These are phyloP conservation scores for Eudemis profundana DNA, from an alignment of 2,888 invertebrate genomes.

Conservation along the genomic window DNA sequence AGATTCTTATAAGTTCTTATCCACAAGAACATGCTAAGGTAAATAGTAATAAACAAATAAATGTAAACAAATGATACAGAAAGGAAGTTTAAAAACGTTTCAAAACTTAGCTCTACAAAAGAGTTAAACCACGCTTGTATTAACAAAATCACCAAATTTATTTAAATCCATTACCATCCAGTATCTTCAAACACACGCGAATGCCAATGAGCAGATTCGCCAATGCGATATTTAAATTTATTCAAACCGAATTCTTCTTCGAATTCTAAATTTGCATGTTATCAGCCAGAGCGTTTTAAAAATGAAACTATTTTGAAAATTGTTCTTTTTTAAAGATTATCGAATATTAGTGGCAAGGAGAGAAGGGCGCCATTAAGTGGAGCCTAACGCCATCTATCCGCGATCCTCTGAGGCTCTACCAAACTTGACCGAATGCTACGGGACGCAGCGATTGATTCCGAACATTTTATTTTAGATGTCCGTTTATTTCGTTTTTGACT, in stretches of 20 bases:
- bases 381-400: slow-evolving; percentile 83
- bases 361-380: slow-evolving; percentile 68
- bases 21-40: too few relatives aligned
- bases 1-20: too few relatives aligned
- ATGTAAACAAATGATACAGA: too few relatives aligned
- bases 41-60: too few relatives aligned
- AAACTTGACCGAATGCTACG: slow-evolving; percentile 76
- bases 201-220: slow-evolving; percentile 27
- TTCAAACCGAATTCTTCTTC: slow-evolving; percentile 57
- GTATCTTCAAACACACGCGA: slow-evolving; percentile 37
- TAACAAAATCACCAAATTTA: slow-evolving; percentile 13
- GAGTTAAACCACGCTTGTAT: neutral
- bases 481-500: neutral
- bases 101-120: neutral
- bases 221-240: slow-evolving; percentile 64
- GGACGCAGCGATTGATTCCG: slow-evolving; percentile 66
- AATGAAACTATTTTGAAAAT: slow-evolving; percentile 47
- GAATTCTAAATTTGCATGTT: slow-evolving; percentile 45
- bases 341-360: slow-evolving; percentile 54
- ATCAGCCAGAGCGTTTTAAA: slow-evolving; percentile 15
- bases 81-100: neutral
- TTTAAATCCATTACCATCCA: slow-evolving; percentile 24
- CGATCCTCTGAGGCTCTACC: slow-evolving; percentile 82
- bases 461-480: slow-evolving; percentile 34
- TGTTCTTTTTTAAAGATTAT: slow-evolving; percentile 53